Conservation (phyloP, 2,113 vertebrate genomes). For the Cervus canadensis region DNA sequence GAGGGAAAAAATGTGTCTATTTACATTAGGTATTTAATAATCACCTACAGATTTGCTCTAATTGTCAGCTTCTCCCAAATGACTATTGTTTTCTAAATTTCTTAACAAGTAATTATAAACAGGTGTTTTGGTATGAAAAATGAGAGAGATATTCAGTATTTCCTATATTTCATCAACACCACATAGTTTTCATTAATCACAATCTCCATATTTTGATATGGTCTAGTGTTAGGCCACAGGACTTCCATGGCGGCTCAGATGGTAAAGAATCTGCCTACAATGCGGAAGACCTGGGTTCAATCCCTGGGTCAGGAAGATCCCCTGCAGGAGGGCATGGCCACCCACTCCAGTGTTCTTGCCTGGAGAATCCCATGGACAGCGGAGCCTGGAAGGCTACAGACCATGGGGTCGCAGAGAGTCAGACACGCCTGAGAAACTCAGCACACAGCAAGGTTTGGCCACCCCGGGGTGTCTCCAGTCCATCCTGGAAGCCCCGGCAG, state of each 20-base stretch:
- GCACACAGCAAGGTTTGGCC: not conserved
- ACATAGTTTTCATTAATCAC: conserved; percentile 22
- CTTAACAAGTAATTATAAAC: conserved; percentile 54
- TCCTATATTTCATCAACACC: conserved; percentile 26
- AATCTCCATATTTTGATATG: not conserved
- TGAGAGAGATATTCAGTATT: not conserved
- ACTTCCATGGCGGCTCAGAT: not conserved
- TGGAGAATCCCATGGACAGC: not conserved
- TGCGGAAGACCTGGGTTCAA: not conserved
- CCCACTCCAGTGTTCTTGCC: not conserved
- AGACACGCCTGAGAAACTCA: accelerated
- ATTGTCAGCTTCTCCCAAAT: conserved; percentile 54
- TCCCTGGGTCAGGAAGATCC: not conserved
- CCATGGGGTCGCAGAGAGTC: not conserved
- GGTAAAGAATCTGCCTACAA: not conserved
- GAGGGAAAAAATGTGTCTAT: not conserved
- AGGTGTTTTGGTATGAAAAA: conserved; percentile 39
- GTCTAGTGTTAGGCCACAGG: not conserved
- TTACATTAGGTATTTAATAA: conserved; percentile 58
- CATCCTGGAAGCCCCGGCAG: not conserved
- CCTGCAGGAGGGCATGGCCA: not conserved
- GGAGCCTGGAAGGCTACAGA: not conserved
- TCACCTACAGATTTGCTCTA: conserved; percentile 47
- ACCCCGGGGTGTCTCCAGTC: not conserved
- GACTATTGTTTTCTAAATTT: conserved; percentile 57